Base-by-base conservation (phyloP, 2,888 invertebrate genomes). In the Odontothrips loti region DNA sequence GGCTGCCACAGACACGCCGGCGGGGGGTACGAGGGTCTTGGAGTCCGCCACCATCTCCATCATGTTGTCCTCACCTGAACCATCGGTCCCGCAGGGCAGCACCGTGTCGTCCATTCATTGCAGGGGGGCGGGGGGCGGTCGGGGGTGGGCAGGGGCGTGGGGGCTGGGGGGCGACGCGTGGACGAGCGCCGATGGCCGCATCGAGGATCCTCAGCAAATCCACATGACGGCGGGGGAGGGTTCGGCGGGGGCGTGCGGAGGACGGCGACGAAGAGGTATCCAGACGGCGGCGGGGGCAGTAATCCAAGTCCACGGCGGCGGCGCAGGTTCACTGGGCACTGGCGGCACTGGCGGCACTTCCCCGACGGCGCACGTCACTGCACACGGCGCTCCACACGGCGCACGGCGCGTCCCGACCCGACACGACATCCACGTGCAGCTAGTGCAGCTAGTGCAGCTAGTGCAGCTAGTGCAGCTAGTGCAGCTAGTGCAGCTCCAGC, bases 121-220 rank as follows among this genome's bases (percentile, higher is more conserved):
- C 68, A 75, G 68, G 68, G 68, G 68, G 68, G 68, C 4, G 27
- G 68, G 68, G 68, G 68, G 68, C n/a, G 68, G 68, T n/a, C 68
- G 68, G 68, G 68, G 68, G 68, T 75, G 68, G 68, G 68, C 68
- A 27, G 68, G 68, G 68, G 68, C 68, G 68, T 10, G 23, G 68
- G 68, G 68, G 68, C 12, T 23, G 12, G 68, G 68, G 68, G 68
- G 68, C 27, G 68, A 75, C 68, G 68, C 23, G 27, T 8, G 68
- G 68, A 27, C 68, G 68, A 75, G 11, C 68, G 23, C 27, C 23
- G 27, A n/a, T 27, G 68, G 68, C 23, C 68, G 68, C 68, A 75
- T 75, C 68, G 68, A 27, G 68, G 68, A 23, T 75, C 68, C 23
- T 75, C 68, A 75, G 27, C 68, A 27, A 75, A 27, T 75, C 68